Evolutionary conservation across 2,888 invertebrate species (phyloP), one percentile per base, ranked within the genome.

Genomic region (Caenorhabditis japonica): DNA sequence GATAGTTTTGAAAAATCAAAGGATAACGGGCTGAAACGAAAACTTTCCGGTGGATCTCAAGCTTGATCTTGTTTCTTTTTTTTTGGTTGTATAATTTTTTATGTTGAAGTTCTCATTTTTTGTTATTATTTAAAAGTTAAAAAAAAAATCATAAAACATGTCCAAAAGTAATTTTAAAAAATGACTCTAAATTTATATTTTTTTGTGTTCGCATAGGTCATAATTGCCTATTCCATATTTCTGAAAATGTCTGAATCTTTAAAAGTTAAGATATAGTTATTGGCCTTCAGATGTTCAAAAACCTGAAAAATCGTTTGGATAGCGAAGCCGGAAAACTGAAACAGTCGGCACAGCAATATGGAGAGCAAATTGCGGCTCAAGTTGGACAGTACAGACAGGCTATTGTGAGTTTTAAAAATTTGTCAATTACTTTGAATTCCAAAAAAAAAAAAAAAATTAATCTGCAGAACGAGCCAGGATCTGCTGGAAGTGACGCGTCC

Each of bases 241-340:
- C 19, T 43, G 21, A n/a, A 19, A 43, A 15, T 19, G n/a, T 21
- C 19, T 5, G 10, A 17, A 17, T 8, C 4, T 5, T 17, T n/a
- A n/a, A n/a, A n/a, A n/a, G n/a, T n/a, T n/a, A n/a, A n/a, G n/a
- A n/a, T n/a, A n/a, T n/a, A n/a, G n/a, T n/a, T n/a, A n/a, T n/a
- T n/a, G n/a, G n/a, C n/a, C n/a, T 47, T 44, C 33, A 64, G 55
- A 87, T 88, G 87, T 87, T 87, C 72, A 87, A 87, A 80, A 83
- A 83, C 34, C 77, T 87, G 38, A 86, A 85, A 73, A 80, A 79
- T 21, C 84, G 85, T 69, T 44, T 87, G 15, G 85, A 85, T 52
- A 87, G 84, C 66, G 85, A 87, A 59, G 83, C 87, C 4, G 84
- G 84, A 34, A 79, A 82, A 19, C 59, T 87, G 8, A 78, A 83